Evolutionary conservation across 2,797 vertebrate species (phyloP).

Genomic region (Anguilla anguilla): DNA sequence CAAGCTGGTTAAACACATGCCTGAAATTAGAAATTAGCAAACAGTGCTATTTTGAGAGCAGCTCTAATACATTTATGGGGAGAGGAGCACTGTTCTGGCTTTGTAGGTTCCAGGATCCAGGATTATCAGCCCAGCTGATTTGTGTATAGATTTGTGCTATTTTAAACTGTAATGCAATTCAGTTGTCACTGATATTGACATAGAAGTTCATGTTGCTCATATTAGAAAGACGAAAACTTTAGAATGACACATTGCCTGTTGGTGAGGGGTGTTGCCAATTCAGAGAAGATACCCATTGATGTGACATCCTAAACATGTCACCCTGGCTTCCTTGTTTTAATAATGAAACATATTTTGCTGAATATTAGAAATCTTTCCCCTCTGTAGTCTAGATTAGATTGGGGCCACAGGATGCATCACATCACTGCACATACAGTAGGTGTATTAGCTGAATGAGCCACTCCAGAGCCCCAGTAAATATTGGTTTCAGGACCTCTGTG

Average conservation of each 20-base stretch:
- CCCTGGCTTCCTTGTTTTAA: background rate
- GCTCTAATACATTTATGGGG: background rate
- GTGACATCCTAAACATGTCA: background rate
- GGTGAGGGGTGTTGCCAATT: background rate
- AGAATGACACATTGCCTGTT: background rate
- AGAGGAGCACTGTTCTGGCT: conserved; percentile 6
- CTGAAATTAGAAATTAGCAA: conserved; percentile 33
- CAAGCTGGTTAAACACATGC: conserved; percentile 20
- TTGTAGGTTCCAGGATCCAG: background rate
- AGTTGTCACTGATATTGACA: background rate
- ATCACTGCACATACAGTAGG: background rate
- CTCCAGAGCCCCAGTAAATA: background rate
- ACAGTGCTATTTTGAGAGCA: conserved; percentile 25
- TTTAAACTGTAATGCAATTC: background rate
- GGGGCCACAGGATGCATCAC: too few relatives aligned
- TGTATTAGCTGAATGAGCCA: background rate
- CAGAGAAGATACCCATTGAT: background rate
- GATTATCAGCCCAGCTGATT: background rate
- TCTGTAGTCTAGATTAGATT: too few relatives aligned
- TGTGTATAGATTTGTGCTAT: background rate
- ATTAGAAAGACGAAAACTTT: background rate
- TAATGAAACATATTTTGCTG: background rate
- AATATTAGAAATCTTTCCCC: background rate
- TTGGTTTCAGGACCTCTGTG: background rate
- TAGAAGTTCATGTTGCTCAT: background rate